These are phyloP conservation scores for Burhinus oedicnemus DNA, from an alignment of 2,113 vertebrate species.

Conservation along the genomic window DNA sequence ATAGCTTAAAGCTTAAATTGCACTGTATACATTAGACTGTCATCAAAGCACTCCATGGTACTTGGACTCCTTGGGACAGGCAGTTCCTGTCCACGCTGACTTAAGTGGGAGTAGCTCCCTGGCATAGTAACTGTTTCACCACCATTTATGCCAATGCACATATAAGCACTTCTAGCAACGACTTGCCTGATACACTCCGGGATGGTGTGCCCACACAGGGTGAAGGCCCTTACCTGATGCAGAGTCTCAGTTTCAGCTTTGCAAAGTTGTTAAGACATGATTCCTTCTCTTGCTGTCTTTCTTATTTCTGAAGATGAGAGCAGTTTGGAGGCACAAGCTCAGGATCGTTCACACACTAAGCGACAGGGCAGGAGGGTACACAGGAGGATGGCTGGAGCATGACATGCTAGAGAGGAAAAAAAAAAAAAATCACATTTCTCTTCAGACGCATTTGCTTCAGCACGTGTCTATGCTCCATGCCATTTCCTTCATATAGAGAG, in stretches of 20 bases:
- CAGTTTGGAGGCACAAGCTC: background rate
- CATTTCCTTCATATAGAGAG: background rate
- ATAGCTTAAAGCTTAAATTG: background rate
- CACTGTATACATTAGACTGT: background rate
- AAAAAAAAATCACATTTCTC: background rate
- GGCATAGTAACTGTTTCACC: background rate
- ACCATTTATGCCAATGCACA: background rate
- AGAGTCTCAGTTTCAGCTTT: background rate
- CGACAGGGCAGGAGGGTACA: background rate
- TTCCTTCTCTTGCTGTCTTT: background rate
- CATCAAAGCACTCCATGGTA: background rate
- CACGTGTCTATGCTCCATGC: background rate
- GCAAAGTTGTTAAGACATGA: background rate
- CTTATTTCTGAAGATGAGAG: background rate
- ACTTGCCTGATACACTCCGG: background rate
- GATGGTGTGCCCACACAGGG: background rate
- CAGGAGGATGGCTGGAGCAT: background rate
- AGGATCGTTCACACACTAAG: background rate
- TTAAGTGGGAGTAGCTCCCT: background rate
- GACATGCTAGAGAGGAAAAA: background rate
- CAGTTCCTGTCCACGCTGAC: background rate
- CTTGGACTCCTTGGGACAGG: background rate
- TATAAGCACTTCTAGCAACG: background rate
- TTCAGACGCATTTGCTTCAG: background rate
- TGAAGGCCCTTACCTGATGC: background rate